These are phyloP conservation scores for Ceyx erithaca DNA, from an alignment of 2,797 vertebrate species.

Conservation along the genomic window DNA sequence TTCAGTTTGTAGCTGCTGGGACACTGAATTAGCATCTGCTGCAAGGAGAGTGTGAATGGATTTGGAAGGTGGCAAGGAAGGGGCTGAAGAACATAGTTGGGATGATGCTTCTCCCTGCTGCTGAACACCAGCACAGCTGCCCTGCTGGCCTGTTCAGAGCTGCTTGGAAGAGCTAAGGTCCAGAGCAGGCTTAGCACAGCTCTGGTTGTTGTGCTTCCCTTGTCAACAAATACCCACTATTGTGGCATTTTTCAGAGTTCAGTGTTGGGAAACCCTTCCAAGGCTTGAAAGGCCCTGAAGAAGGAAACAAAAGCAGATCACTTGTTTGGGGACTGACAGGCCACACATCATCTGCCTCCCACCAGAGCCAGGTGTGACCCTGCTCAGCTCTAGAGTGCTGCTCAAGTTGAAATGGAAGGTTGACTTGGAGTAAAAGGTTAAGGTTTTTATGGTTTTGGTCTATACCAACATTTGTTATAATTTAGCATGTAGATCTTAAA, in stretches of 20 bases:
- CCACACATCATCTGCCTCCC: accelerated
- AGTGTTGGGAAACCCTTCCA: not conserved
- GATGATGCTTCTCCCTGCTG: accelerated
- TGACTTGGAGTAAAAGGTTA: not conserved
- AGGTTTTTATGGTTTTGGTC: not conserved
- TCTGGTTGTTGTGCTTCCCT: not conserved
- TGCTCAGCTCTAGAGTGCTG: not conserved
- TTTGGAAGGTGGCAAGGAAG: not conserved
- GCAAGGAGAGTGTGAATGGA: too few species aligned
- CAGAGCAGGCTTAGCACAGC: not conserved
- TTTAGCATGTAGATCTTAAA: not conserved
- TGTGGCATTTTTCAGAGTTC: not conserved
- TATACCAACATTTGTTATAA: not conserved
- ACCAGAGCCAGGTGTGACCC: not conserved
- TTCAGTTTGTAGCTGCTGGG: not conserved
- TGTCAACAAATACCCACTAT: not conserved
- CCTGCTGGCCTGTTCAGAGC: not conserved
- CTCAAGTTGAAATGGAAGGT: not conserved
- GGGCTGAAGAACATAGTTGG: not conserved
- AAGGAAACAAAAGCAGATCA: not conserved
- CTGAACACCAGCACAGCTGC: not conserved
- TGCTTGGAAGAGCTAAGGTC: not conserved
- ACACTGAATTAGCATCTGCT: not conserved
- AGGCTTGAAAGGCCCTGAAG: not conserved
- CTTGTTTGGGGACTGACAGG: not conserved